A percentile compares a stretch with the other conserved stretches of the same genome.
Evolutionary conservation across 2,888 invertebrate genomes (phyloP).

Genomic region (Pediacus dermestoides): DNA sequence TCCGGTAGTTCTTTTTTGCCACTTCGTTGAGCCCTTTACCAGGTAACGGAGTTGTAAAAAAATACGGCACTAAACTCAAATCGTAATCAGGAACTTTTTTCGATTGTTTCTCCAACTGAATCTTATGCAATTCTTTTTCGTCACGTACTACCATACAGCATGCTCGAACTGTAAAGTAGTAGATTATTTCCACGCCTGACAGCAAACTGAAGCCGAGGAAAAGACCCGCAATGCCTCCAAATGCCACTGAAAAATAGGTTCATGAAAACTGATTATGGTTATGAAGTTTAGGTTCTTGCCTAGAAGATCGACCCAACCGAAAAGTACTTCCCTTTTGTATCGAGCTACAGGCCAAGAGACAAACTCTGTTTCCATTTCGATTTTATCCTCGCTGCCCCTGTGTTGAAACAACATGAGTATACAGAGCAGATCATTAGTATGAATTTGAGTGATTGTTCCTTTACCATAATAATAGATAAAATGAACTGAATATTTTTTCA

Average conservation of each 20-base stretch:
- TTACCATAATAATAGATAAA: too few relatives aligned
- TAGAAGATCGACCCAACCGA: conserved; percentile 79
- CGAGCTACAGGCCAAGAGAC: conserved; percentile 76
- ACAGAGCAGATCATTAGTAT: too few relatives aligned
- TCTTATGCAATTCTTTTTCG: conserved; percentile 49
- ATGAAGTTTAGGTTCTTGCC: conserved; percentile 51
- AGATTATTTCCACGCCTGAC: conserved; percentile 71
- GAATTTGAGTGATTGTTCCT: too few relatives aligned
- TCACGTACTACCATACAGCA: conserved; percentile 60
- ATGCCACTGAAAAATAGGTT: conserved; percentile 61
- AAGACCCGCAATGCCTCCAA: conserved; percentile 64
- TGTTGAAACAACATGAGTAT: too few relatives aligned
- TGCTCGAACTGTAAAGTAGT: conserved; percentile 71
- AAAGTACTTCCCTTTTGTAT: conserved; percentile 75
- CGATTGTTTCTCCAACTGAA: conserved; percentile 48
- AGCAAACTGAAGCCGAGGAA: conserved; percentile 73
- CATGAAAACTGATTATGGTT: conserved; percentile 2
- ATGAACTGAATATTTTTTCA: too few relatives aligned
- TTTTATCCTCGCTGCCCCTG: conserved; percentile 21
- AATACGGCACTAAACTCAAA: conserved; percentile 45
- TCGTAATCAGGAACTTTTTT: conserved; percentile 41
- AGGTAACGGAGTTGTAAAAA: conserved; percentile 34
- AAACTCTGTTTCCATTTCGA: conserved; percentile 59
- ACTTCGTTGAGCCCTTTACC: conserved; percentile 35
- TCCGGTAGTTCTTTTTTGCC: conserved; percentile 21